phyloP scores from a whole-genome alignment of 2,888 invertebrate species.

The Drosophila multiciliata region DNA sequence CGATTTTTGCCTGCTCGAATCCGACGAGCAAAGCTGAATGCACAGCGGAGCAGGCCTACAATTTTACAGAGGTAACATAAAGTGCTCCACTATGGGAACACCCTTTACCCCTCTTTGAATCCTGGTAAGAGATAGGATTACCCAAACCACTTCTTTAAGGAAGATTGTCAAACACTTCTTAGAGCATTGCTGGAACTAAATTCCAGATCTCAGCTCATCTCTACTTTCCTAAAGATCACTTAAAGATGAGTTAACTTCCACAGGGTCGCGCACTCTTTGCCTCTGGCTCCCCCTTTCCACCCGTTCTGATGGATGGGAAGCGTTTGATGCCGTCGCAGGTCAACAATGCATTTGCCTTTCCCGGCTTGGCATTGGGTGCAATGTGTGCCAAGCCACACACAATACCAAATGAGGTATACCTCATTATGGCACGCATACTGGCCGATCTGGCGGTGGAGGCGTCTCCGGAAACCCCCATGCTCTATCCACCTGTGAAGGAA shows the following conservation, averaged over 20 bases:
- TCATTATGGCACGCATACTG: conserved; percentile 52
- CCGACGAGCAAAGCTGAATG: conserved; percentile 66
- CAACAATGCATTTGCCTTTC: conserved; percentile 65
- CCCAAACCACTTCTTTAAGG: not conserved
- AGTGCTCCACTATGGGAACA: no score
- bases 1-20: conserved; percentile 66
- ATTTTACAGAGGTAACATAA: conserved; percentile 52
- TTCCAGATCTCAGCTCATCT: not conserved
- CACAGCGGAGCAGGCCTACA: conserved; percentile 67
- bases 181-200: not conserved
- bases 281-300: conserved; percentile 69
- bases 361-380: conserved; percentile 55
- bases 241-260: not conserved
- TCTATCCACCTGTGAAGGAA: conserved; percentile 47
- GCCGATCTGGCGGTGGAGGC: conserved; percentile 25
- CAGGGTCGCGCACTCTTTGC: conserved; percentile 64
- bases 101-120: not conserved
- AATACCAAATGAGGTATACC: conserved; percentile 54
- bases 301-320: conserved; percentile 59
- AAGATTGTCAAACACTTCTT: not conserved
- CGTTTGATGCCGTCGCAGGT: conserved; percentile 59
- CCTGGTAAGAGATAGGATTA: not conserved
- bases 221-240: no score
- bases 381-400: conserved; percentile 18
- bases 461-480: conserved; percentile 2